Base-by-base conservation (phyloP, 1,140 invertebrate genomes). In the Chionoecetes opilio region DNA sequence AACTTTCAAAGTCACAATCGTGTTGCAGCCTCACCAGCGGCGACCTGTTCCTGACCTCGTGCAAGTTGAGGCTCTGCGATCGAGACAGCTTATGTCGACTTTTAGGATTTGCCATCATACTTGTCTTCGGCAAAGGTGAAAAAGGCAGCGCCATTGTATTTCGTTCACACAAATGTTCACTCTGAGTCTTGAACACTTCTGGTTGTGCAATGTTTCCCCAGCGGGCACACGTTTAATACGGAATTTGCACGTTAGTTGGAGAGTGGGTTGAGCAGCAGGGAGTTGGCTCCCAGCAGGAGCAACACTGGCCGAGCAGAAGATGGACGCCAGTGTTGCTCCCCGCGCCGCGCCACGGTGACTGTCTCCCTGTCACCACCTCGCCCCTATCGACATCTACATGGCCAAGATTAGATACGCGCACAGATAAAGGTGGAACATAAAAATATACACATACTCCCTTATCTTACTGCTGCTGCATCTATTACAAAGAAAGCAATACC, bases 91-190 rank as follows among this genome's bases (percentile, higher is more conserved):
- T 82, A 9, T 5, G 5, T 63, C 86, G 31, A 2, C 34, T 31
- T 14, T 35, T 82, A 41, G 87, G 35, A 84, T 35, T 91, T 41
- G 34, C 29, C 17, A 14, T 38, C 6, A n/a, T 9, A 31, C 37
- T 91, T 5, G 29, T 26, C 31, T 90, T 94, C 82, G 87, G 53
- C 38, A 31, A 17, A 0, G 90, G 38, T 31, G 32, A 53, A 82
- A 90, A 5, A 31, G 93, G 93, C 6, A 88, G 87, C 9, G 93
- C 93, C 93, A 94, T 94, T 94, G 84, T 87, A 21, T 17, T 75
- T 21, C 21, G 21, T 75, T 75, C 63, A 75, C 21, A 21, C 26
- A 6, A n/a, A 75, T n/a, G 21, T n/a, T 5, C 63, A n/a, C n/a
- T 26, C n/a, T 21, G 26, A 75, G n/a, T n/a, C 26, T n/a, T n/a